phyloP scores from a whole-genome alignment of 2,797 vertebrate genomes.

The Atherinosoma microstoma region DNA sequence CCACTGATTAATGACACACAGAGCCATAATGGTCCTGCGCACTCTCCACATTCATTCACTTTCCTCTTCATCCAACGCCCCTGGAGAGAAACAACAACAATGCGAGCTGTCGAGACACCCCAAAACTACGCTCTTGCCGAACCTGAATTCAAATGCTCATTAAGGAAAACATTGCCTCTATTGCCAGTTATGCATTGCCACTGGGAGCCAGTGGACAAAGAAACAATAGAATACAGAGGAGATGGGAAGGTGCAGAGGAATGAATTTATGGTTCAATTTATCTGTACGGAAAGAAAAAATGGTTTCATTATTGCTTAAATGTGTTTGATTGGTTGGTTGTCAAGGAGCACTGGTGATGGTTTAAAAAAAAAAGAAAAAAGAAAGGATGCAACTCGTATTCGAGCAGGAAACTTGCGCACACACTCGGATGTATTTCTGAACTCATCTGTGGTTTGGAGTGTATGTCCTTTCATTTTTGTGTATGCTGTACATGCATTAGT shows the following conservation, averaged over 20 bases:
- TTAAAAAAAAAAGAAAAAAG: conserved; percentile 21
- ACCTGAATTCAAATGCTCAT: conserved; percentile 71
- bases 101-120: conserved; percentile 51
- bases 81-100: conserved; percentile 69
- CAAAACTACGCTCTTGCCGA: conserved; percentile 45
- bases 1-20: conserved; percentile 78
- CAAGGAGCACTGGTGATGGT: conserved; percentile 51
- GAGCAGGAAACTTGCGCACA: conserved; percentile 9
- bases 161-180: conserved; percentile 67
- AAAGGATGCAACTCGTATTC: conserved; percentile 33
- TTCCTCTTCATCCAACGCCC: conserved; percentile 61
- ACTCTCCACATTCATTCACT: conserved; percentile 69
- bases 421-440: conserved; percentile 10
- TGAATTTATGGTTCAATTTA: conserved; percentile 55
- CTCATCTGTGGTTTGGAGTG: conserved; percentile 31
- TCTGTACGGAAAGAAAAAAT: conserved; percentile 51
- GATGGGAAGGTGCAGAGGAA: conserved; percentile 46
- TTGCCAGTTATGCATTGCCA: conserved; percentile 56
- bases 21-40: conserved; percentile 64
- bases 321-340: conserved; percentile 60
- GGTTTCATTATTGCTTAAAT: conserved; percentile 69
- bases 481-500: conserved; percentile 28
- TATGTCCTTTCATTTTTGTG: conserved; percentile 36
- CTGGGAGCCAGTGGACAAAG: conserved; percentile 55
- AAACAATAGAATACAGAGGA: conserved; percentile 47